Evolutionary conservation across 2,888 invertebrate genomes (phyloP).

Genomic region (Euplagia quadripunctaria): DNA sequence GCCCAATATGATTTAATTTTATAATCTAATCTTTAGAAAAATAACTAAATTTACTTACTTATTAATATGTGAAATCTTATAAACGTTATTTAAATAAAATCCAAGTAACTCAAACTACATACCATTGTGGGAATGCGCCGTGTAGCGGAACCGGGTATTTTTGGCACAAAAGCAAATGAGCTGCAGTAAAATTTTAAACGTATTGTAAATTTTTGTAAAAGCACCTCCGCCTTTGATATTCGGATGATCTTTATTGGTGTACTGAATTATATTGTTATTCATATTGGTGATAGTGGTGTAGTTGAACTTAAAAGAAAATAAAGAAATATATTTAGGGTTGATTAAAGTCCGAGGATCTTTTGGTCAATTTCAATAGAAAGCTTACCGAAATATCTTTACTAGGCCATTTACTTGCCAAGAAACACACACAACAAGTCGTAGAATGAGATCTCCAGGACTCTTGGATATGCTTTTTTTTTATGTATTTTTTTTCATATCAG

Average conservation of each 20-base stretch:
- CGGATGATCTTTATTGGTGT: slow-evolving; percentile 47
- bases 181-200: slow-evolving; percentile 63
- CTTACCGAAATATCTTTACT: no score
- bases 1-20: background rate
- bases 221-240: slow-evolving; percentile 40
- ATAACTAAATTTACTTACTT: no score
- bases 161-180: slow-evolving; percentile 76
- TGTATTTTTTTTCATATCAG: no score
- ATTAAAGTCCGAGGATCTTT: no score
- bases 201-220: slow-evolving; percentile 52
- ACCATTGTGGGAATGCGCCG: slow-evolving; percentile 58
- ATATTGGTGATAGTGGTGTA: slow-evolving; percentile 9
- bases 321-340: no score
- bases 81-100: slow-evolving; percentile 33
- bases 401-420: no score
- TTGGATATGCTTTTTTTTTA: no score
- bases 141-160: slow-evolving; percentile 57
- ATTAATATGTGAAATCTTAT: background rate
- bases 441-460: no score
- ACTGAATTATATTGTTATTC: slow-evolving; percentile 35
- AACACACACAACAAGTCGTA: no score
- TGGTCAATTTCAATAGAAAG: no score
- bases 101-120: slow-evolving; percentile 59
- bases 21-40: no score
- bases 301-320: no score